Evolutionary conservation across 2,113 vertebrate genomes (phyloP).

Genomic region (Martes martes): DNA sequence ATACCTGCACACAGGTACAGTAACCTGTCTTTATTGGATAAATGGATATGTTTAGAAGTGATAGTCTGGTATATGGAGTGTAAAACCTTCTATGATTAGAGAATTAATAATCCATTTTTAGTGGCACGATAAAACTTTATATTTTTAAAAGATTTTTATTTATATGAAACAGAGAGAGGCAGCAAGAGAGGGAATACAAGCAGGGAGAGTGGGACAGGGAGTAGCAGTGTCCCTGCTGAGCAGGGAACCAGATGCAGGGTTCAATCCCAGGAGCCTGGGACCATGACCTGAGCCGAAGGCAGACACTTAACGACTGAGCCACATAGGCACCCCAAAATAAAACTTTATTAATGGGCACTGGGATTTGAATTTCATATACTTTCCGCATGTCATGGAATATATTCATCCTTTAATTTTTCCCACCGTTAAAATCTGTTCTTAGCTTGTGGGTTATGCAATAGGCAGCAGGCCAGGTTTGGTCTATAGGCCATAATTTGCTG

Average conservation of each 20-base stretch:
- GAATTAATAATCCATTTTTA: background rate
- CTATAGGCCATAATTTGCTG: background rate
- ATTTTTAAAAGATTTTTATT: too few relatives aligned
- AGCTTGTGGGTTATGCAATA: background rate
- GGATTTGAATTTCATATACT: background rate
- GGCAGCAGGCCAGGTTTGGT: background rate
- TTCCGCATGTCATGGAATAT: background rate
- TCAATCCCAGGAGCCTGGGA: too few relatives aligned
- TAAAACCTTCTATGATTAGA: background rate
- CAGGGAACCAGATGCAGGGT: too few relatives aligned
- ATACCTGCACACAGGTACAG: slow-evolving; percentile 88
- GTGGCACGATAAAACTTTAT: background rate
- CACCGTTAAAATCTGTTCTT: background rate
- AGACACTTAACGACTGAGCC: too few relatives aligned
- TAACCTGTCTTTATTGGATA: background rate
- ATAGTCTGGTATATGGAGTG: background rate
- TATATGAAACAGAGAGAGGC: too few relatives aligned
- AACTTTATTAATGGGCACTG: background rate
- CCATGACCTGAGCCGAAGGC: too few relatives aligned
- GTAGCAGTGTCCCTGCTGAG: too few relatives aligned
- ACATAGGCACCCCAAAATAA: too few relatives aligned
- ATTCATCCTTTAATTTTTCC: background rate
- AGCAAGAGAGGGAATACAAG: too few relatives aligned
- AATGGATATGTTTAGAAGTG: background rate
- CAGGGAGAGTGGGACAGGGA: too few relatives aligned